Percentiles rank a stretch among this genome's conserved stretches.
Conservation (phyloP, 2,113 vertebrate genomes). For the Onychostoma macrolepis region DNA sequence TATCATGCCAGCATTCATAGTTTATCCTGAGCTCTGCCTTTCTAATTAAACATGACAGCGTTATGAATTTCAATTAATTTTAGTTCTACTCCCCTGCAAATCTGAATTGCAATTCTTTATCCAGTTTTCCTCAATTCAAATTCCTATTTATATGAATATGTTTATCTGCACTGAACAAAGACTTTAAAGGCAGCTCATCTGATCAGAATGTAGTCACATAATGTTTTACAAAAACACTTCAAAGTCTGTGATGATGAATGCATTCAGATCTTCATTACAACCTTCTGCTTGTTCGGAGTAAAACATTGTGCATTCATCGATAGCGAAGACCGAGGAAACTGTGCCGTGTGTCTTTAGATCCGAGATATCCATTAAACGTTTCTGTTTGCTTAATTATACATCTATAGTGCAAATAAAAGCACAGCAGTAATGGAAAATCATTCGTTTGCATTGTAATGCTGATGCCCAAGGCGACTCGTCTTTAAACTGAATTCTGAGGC, state of each 20-base stretch:
- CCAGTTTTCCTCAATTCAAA: too few species aligned
- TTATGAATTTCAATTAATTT: background rate
- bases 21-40: background rate
- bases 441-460: slow-evolving; percentile 33
- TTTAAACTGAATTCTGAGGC: slow-evolving; percentile 14
- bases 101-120: too few species aligned
- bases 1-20: background rate
- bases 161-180: background rate
- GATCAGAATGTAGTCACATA: background rate
- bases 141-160: too few species aligned
- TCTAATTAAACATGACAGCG: background rate
- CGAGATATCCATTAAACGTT: slow-evolving; percentile 15
- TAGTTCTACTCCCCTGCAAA: background rate
- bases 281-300: background rate
- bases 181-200: background rate
- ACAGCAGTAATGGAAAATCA: slow-evolving; percentile 37
- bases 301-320: background rate
- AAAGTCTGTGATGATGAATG: background rate
- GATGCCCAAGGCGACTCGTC: slow-evolving; percentile 13
- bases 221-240: background rate
- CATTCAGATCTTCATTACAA: background rate
- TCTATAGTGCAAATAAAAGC: slow-evolving; percentile 36
- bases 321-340: background rate
- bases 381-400: slow-evolving; percentile 13
- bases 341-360: background rate